Evolutionary conservation across 1,140 invertebrate genomes (phyloP).

Genomic region (Drosophila burlai): DNA sequence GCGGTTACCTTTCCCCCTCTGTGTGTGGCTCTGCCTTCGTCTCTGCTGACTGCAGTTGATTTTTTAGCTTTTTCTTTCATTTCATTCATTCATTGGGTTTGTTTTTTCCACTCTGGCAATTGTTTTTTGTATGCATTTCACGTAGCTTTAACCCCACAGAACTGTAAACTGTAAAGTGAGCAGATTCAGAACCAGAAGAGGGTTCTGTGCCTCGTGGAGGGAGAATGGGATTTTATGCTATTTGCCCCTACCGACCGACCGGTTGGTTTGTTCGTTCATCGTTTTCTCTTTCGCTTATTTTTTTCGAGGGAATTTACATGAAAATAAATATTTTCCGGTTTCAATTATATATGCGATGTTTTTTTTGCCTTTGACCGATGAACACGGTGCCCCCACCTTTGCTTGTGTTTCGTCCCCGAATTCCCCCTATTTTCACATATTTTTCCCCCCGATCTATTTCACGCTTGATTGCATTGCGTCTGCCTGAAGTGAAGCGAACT

Average conservation of each 20-base stretch:
- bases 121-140: slow-evolving; percentile 81
- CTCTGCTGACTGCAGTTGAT: slow-evolving; percentile 49
- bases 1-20: slow-evolving; percentile 46
- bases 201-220: slow-evolving; percentile 31
- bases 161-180: slow-evolving; percentile 47
- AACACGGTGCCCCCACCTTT: slow-evolving; percentile 40
- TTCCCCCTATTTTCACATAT: slow-evolving; percentile 30
- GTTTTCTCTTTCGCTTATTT: slow-evolving; percentile 17
- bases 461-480: slow-evolving; percentile 79
- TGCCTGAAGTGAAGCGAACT: slow-evolving; percentile 46
- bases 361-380: slow-evolving; percentile 25
- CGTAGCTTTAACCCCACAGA: slow-evolving; percentile 74
- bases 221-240: slow-evolving; percentile 59
- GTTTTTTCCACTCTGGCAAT: slow-evolving; percentile 55
- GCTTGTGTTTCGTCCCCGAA: slow-evolving; percentile 11
- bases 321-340: slow-evolving; percentile 84
- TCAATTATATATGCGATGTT: slow-evolving; percentile 76
- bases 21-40: slow-evolving; percentile 11
- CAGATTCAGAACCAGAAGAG: slow-evolving; percentile 34
- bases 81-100: slow-evolving; percentile 54
- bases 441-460: slow-evolving; percentile 66
- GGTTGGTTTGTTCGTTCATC: slow-evolving; percentile 28
- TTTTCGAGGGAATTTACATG: slow-evolving; percentile 80
- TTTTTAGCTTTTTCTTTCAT: slow-evolving; percentile 52
- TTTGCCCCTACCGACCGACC: slow-evolving; percentile 55